These are phyloP conservation scores for Alouatta palliata DNA, from an alignment of 2,113 vertebrate species.

Conservation along the genomic window DNA sequence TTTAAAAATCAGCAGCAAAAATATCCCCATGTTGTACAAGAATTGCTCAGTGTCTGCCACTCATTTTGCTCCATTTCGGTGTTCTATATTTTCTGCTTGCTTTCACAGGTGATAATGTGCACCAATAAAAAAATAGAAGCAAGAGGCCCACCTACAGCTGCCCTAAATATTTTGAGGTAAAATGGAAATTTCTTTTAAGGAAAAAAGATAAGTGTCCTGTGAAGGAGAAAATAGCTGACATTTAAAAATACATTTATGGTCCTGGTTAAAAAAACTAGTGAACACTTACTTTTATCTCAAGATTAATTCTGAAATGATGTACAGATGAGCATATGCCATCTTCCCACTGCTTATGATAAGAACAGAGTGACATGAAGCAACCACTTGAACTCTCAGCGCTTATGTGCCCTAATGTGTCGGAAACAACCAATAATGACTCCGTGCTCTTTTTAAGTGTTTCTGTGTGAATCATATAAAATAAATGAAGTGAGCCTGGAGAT, in stretches of 20 bases:
- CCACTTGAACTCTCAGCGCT: background rate
- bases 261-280: background rate
- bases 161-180: background rate
- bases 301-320: background rate
- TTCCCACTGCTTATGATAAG: background rate
- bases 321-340: background rate
- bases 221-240: background rate
- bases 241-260: background rate
- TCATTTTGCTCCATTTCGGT: background rate
- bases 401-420: background rate
- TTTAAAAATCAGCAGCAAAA: conserved; percentile 37
- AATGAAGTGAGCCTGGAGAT: background rate
- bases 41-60: background rate
- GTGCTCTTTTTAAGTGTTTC: background rate
- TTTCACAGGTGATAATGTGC: background rate
- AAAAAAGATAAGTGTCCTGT: background rate
- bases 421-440: background rate
- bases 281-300: conserved; percentile 18
- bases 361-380: background rate
- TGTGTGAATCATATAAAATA: background rate
- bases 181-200: background rate
- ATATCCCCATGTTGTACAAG: background rate
- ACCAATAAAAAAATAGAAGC: background rate
- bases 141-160: background rate
- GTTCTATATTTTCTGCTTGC: background rate